Evolutionary conservation across 2,888 invertebrate genomes (phyloP).

Genomic region (Crematogaster levior): DNA sequence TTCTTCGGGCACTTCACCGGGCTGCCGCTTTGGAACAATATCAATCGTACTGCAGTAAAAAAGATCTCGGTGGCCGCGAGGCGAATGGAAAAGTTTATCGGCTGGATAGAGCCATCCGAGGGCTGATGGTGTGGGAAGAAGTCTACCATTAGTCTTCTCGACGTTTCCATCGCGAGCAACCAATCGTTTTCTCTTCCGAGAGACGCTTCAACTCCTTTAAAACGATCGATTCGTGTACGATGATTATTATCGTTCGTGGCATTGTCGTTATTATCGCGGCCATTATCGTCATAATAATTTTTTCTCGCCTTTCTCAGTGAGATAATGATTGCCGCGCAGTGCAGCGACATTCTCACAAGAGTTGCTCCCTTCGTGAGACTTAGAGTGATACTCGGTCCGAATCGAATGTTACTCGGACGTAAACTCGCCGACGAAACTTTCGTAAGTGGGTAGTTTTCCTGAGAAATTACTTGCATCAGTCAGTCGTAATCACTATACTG

Average conservation of each 20-base stretch:
- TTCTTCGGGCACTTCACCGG: constrained; percentile 6
- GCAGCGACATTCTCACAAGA: not conserved
- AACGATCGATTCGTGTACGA: constrained; percentile 42
- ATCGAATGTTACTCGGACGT: constrained; percentile 69
- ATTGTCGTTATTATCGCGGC: constrained; percentile 24
- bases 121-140: constrained; percentile 49
- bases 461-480: constrained; percentile 79
- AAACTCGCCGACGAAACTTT: constrained; percentile 74
- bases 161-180: constrained; percentile 68
- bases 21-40: constrained; percentile 34
- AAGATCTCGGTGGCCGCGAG: constrained; percentile 32
- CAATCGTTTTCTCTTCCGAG: constrained; percentile 48
- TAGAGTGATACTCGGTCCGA: constrained; percentile 36
- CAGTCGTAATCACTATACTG: constrained; percentile 77
- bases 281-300: constrained; percentile 23
- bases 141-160: constrained; percentile 69
- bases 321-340: constrained; percentile 24
- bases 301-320: not conserved
- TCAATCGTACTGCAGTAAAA: constrained; percentile 28
- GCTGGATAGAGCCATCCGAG: constrained; percentile 49
- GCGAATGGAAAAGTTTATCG: constrained; percentile 54
- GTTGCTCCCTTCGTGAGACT: constrained; percentile 1
- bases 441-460: constrained; percentile 75
- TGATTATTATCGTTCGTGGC: constrained; percentile 42
- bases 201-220: constrained; percentile 40